Evolutionary conservation across 1,140 invertebrate genomes (phyloP), one percentile per base, ranked within the genome.

Genomic region (Caerostris extrusa): DNA sequence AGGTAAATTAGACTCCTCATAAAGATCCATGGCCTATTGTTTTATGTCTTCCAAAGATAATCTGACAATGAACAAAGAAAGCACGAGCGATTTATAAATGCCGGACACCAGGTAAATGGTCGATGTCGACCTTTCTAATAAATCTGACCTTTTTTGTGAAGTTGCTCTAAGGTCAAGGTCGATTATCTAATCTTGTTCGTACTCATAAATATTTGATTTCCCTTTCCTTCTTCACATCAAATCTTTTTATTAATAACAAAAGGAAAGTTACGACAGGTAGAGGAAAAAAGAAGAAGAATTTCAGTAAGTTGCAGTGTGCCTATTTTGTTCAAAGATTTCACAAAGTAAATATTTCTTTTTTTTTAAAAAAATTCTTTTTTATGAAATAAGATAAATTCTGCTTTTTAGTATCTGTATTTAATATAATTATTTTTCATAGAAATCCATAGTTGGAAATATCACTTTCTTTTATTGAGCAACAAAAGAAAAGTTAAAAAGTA

Each of bases 11-110:
- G 10, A 53, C 10, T 8, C 57, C 85, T 19, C 56, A 87, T 61
- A 87, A 87, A 87, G 34, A 87, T 17, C 58, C 85, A 34, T 3
- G 14, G 4, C 19, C 34, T 64, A 87, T 87, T 87, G 85, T 87
- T 61, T 50, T 2, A 3, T 53, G 7, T 0, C 4, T 56, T 19
- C 14, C 7, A 56, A 14, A 61, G 19, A 87, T 58, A 87, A 87
- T 60, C 19, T 34, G 85, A 87, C 58, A 87, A 19, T 87, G 85
- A 87, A 87, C 85, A 87, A 87, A 61, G 85, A 87, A 87, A 50
- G 58, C 8, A 50, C 55, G 58, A 87, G 19, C 58, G 58, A 19
- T 64, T 87, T 87, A 19, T 87, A n/a, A n/a, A 14, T 34, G 10
- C 58, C 34, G 85, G 85, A 87, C 58, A 50, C 12, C 85, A 61